phyloP scores from a whole-genome alignment of 2,113 vertebrate species.

The Pelodiscus sinensis region DNA sequence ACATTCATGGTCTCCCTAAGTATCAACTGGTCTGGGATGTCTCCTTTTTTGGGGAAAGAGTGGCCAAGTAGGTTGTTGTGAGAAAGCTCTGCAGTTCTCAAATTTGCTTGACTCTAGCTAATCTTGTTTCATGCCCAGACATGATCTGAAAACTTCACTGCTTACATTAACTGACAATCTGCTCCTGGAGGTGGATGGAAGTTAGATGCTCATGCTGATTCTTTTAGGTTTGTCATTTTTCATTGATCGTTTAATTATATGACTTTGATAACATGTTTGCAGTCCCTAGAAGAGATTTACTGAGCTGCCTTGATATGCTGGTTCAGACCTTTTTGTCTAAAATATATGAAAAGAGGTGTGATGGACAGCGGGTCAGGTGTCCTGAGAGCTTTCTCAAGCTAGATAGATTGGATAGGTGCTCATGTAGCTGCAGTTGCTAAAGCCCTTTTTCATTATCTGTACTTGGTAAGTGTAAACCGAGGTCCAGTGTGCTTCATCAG shows the following conservation, averaged over 20 bases:
- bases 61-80: background rate
- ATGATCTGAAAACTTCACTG: background rate
- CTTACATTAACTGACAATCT: background rate
- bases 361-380: background rate
- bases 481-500: no score
- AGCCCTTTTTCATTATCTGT: background rate
- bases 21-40: background rate
- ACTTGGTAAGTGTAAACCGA: background rate
- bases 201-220: background rate
- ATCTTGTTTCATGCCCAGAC: background rate
- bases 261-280: background rate
- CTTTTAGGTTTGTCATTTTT: background rate
- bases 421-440: background rate
- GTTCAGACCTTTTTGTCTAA: background rate
- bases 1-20: background rate
- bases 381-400: background rate
- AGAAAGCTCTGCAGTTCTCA: background rate
- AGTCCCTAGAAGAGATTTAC: background rate
- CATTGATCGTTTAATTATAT: background rate
- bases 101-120: background rate
- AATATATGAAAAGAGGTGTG: background rate
- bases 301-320: background rate
- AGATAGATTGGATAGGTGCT: background rate
- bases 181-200: background rate
- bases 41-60: background rate